phyloP scores from a whole-genome alignment of 2,888 invertebrate species.

The Thysanoteuthis rhombus region DNA sequence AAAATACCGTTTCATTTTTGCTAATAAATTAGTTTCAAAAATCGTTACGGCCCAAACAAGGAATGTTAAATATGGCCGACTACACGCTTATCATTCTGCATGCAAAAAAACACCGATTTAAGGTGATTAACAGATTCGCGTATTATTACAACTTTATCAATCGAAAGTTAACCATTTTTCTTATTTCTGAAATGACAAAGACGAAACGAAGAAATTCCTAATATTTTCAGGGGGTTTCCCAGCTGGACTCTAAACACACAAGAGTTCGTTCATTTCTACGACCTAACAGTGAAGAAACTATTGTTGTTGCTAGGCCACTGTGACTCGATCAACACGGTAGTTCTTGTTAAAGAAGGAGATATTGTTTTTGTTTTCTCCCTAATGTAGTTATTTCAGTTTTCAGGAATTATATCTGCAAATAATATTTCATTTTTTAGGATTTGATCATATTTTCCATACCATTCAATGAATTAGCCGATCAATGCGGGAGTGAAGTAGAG shows the following conservation, averaged over 20 bases:
- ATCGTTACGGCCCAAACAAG: neutral
- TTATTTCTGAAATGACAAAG: neutral
- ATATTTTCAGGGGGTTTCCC: neutral
- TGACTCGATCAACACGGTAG: too few relatives aligned
- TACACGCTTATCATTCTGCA: neutral
- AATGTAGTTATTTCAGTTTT: too few relatives aligned
- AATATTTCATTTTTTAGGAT: too few relatives aligned
- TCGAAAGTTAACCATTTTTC: neutral
- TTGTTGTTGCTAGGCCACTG: neutral
- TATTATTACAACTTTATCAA: neutral
- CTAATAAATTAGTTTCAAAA: neutral
- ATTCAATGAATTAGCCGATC: too few relatives aligned
- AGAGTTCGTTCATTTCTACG: neutral
- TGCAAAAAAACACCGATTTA: too few relatives aligned
- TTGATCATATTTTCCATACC: too few relatives aligned
- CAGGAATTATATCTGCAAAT: too few relatives aligned
- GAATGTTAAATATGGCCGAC: constrained; percentile 12
- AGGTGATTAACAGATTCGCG: too few relatives aligned
- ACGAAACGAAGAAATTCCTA: neutral
- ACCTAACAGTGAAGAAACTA: neutral
- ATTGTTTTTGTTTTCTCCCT: too few relatives aligned
- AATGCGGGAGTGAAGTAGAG: too few relatives aligned
- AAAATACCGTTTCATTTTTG: neutral
- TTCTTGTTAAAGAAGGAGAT: too few relatives aligned
- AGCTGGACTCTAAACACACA: neutral